These are phyloP conservation scores for Luffia ferchaultella DNA, from an alignment of 2,888 invertebrate genomes.

Conservation along the genomic window DNA sequence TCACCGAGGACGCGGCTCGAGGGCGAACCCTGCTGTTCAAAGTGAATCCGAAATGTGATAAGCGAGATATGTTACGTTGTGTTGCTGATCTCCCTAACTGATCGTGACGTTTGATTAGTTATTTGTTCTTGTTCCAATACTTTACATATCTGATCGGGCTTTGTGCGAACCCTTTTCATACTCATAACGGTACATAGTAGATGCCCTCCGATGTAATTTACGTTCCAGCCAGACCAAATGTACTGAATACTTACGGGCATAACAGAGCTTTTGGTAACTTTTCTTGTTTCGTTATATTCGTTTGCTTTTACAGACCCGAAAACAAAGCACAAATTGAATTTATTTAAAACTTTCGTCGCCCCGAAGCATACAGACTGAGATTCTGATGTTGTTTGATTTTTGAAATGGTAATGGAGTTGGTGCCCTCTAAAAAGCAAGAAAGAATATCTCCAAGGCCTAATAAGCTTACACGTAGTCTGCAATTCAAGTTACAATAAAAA, in stretches of 20 bases:
- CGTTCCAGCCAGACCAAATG: background rate
- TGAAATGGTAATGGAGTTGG: no score
- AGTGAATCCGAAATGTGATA: background rate
- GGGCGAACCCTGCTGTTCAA: background rate
- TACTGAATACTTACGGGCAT: background rate
- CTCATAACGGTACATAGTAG: no score
- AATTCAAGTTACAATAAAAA: no score
- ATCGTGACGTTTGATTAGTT: no score
- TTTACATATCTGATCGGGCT: no score
- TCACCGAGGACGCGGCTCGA: background rate
- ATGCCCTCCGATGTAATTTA: no score
- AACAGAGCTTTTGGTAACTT: background rate
- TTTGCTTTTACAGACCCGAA: background rate
- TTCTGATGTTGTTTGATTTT: background rate
- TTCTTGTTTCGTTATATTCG: background rate
- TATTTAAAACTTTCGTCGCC: background rate
- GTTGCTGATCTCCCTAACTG: background rate
- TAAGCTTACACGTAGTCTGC: no score
- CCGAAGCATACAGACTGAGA: background rate
- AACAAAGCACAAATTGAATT: background rate
- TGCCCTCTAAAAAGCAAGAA: no score
- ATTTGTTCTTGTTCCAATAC: no score
- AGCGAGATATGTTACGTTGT: background rate
- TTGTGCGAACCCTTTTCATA: no score
- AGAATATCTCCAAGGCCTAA: no score